Evolutionary conservation across 2,797 vertebrate genomes (phyloP).

Genomic region (Manis javanica): DNA sequence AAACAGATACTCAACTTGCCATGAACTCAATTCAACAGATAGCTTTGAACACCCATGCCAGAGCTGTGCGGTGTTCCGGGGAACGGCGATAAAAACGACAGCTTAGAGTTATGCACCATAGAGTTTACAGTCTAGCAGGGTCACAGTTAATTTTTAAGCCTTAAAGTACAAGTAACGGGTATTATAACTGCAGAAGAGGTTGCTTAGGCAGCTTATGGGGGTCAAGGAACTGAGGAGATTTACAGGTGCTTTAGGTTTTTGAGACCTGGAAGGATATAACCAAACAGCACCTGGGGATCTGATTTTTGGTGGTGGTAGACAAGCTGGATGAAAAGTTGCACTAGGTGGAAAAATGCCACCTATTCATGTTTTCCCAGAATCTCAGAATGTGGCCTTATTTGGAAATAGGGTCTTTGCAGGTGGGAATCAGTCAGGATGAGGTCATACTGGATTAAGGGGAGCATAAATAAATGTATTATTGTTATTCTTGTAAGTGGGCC

Average conservation of each 20-base stretch:
- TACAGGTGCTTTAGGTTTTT: neutral
- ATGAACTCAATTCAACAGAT: neutral
- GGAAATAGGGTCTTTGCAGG: neutral
- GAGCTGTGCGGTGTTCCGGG: accelerated
- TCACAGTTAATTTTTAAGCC: neutral
- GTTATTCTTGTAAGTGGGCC: neutral
- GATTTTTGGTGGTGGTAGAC: neutral
- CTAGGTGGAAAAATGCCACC: neutral
- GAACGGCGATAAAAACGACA: neutral
- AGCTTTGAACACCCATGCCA: accelerated
- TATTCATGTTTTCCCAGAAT: neutral
- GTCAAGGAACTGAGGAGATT: neutral
- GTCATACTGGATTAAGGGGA: neutral
- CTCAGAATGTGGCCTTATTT: neutral
- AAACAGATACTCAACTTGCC: neutral
- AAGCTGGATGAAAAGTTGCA: neutral
- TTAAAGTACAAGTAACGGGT: neutral
- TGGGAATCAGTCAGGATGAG: neutral
- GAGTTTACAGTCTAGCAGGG: neutral
- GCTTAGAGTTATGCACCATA: neutral
- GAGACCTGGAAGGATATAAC: neutral
- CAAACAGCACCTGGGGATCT: neutral
- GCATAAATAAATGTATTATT: neutral
- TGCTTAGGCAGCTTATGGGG: neutral
- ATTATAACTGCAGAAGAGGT: neutral